A percentile compares a stretch with the other conserved stretches of the same genome.
phyloP scores from a whole-genome alignment of 53 echinoderm and acorn worm genomes.

The Patiria pectinifera region DNA sequence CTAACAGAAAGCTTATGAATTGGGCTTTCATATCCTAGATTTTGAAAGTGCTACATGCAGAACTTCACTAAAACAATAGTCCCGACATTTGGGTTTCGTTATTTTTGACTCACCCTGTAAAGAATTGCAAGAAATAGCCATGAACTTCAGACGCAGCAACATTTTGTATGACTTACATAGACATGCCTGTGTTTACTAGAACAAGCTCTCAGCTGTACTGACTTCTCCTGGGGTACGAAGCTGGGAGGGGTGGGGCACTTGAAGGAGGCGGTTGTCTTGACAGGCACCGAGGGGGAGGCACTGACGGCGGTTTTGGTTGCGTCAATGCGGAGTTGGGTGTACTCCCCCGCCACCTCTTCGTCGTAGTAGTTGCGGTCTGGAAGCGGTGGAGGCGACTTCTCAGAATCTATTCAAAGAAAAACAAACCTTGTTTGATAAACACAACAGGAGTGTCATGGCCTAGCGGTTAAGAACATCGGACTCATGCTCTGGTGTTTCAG shows the following conservation, averaged over 20 bases:
- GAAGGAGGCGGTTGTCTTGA: conserved; percentile 23
- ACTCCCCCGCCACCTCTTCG: conserved; percentile 76
- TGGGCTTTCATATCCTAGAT: no score
- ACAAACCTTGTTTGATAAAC: neutral
- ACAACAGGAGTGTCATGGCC: no score
- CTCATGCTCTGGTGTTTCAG: no score
- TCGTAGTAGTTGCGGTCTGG: conserved; percentile 87
- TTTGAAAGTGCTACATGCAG: no score
- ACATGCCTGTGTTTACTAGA: neutral
- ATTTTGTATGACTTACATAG: conserved; percentile 25
- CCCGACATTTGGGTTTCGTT: no score
- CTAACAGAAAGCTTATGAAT: no score
- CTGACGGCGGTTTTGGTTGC: neutral
- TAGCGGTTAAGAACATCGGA: no score
- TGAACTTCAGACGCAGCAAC: neutral
- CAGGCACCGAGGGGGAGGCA: neutral
- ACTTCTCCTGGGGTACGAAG: neutral
- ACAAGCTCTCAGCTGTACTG: neutral
- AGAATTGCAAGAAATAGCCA: neutral
- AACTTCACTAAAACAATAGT: no score
- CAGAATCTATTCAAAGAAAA: neutral
- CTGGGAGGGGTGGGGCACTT: conserved; percentile 41
- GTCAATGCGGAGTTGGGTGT: conserved; percentile 72
- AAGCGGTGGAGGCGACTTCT: conserved; percentile 66
- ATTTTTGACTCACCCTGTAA: no score